Evolutionary conservation across 2,113 vertebrate species (phyloP), one percentile per base, ranked within the genome.

Genomic region (Rhabdornis inornatus): DNA sequence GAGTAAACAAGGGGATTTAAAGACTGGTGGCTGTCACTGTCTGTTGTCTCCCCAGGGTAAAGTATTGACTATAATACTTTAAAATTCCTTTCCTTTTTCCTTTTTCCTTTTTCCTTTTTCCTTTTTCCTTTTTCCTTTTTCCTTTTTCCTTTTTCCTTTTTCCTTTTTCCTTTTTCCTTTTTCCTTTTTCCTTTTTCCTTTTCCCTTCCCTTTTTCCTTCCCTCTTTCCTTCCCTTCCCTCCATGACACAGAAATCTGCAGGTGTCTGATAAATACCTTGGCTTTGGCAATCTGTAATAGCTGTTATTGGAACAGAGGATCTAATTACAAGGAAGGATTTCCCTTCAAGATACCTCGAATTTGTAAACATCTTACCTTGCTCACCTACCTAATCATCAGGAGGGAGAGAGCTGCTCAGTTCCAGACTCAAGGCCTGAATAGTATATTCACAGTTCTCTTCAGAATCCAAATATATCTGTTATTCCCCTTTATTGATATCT

Each of bases 1-100:
- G 95, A 76, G 87, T 94, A 97, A 97, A 97, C 97, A 97, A 90
- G 93, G n/a, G 94, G 94, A 96, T 97, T 97, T 93, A 97, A 96
- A 95, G 57, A 74, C 78, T 87, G 61, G 82, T 91, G 88, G 80
- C 77, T 90, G 79, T 93, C 71, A 7, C 75, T 86, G 63, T 44
- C 74, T 61, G 12, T 87, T 89, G 74, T 90, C 59, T 92, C 50
- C 27, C 80, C 59, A 71, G 68, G 68, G 57, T 89, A 90, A 91
- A 88, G 22, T 79, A 92, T 55, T 11, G 21, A 66, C 47, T 40
- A 13, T 87, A 82, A 79, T 85, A 72, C 74, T 95, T 96, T 59
- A 87, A 95, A 95, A 77, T 95, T 39, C 10, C 5, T 70, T 14
- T 1, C 19, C 17, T 15, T 9, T 45, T 20, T 19, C 44, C 19